Conservation (phyloP, 2,888 invertebrate species). For the Fragum whitleyi region DNA sequence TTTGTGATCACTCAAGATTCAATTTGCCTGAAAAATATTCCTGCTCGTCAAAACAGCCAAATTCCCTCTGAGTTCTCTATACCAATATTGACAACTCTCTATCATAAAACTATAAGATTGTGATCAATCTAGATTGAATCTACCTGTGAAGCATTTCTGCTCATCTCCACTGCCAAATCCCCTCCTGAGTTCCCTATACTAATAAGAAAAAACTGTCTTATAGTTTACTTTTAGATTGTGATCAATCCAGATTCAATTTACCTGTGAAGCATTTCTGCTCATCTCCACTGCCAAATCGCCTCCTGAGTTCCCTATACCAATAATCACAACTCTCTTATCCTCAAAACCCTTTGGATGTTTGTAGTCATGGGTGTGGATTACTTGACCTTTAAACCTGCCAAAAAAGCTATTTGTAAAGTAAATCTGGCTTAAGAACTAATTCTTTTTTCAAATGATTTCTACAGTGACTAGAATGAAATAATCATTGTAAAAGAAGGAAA, state of each 20-base stretch:
- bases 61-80: constrained; percentile 86
- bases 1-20: no score
- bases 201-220: constrained; percentile 84
- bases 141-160: constrained; percentile 80
- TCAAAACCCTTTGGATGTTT: constrained; percentile 71
- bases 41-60: constrained; percentile 84
- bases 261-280: constrained; percentile 79
- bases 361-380: constrained; percentile 77
- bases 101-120: no score
- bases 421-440: no score
- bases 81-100: constrained; percentile 85
- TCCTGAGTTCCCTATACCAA: constrained; percentile 86
- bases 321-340: constrained; percentile 84
- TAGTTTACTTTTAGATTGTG: no score
- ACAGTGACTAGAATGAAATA: no score
- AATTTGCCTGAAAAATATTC: constrained; percentile 79
- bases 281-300: constrained; percentile 85
- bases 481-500: no score
- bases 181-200: constrained; percentile 86
- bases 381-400: constrained; percentile 69
- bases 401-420: no score
- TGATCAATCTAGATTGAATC: no score
- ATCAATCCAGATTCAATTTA: no score
- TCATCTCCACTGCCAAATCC: constrained; percentile 85
- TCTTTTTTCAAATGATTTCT: no score